Evolutionary conservation across 2,113 vertebrate species (phyloP), one percentile per base, ranked within the genome.

Genomic region (Syngnathus scovelli): DNA sequence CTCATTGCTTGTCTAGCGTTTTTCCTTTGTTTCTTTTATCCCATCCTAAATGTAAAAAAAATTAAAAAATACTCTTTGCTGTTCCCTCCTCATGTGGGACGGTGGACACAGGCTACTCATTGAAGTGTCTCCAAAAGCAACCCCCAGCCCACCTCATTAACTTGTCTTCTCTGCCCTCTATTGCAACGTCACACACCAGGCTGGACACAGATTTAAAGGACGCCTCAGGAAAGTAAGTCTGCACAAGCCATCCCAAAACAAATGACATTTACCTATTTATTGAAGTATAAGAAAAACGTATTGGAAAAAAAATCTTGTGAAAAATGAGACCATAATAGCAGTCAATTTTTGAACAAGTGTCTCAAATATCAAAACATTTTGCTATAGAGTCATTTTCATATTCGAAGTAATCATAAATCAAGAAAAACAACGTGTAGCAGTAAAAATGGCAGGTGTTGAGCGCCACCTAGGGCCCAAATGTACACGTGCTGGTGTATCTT

Each of bases 191-290:
- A 80, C 74, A 73, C 81, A 72, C 81, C 91, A 96, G 94, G 92
- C 92, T 96, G 94, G 95, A 97, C 87, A 91, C 94, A 91, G 93
- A 95, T 83, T 87, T 96, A 85, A 93, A 92, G 81, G 93, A 95
- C 70, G 79, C 91, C 74, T 85, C 93, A 66, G 84, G 87, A 87
- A 93, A 95, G 94, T 97, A 94, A 94, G 94, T 91, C 13, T 16
- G 18, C 55, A 33, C 12, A 33, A 51, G 49, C 7, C 3, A n/a
- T n/a, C n/a, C 3, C 19, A 51, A n/a, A 51, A 46, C 16, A 16
- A 4, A 46, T 5, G 44, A 15, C 41, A 43, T 11, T 43, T 33
- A 33, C 27, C 27, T 33, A 33, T 33, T 33, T 33, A 33, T 33
- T 33, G 27, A 33, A 3, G 27, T 33, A 33, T 33, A 41, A 9